Base-by-base conservation (phyloP, 2,888 invertebrate genomes). In the Tetragonisca angustula region DNA sequence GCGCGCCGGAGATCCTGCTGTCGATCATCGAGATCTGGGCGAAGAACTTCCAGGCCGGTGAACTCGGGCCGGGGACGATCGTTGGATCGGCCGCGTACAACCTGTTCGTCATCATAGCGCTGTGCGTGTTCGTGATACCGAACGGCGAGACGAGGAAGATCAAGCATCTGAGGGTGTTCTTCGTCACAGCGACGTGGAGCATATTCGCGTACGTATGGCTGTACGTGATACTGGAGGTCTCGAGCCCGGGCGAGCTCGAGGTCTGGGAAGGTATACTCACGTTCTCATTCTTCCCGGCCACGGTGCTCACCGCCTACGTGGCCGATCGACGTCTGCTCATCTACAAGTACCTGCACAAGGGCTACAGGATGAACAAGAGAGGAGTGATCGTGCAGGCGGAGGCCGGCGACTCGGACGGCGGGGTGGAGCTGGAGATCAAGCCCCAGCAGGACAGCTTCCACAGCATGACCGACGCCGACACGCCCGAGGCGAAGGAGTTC, bases 1-100 rank as follows among this genome's bases (percentile, higher is more conserved):
- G 99, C 91, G 99, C 99, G 3, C 99, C 99, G 0, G 99, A 99
- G 95, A 99, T 99, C 93, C 95, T 99, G 43, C 95, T 99, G 67
- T 99, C 99, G 21, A 98, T 99, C 90, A 99, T 99, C 93, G 99
- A 99, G 95, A 99, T 99, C 94, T 98, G 98, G 94, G 99, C 98
- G 64, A 98, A 98, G 94, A 97, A 98, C 93, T 99, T 99, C 94
- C 96, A 98, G 93, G 99, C 99, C 64, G 99, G 99, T 11, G 99
- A 99, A 82, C 95, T 99, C 78, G 99, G 99, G 24, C 99, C 99
- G 9, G 98, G 99, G 43, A 99, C 99, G 68, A 99, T 99, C 91
- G 99, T 99, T 76, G 99, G 99, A 65, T 98, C 98, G 15, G 99
- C 99, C 49, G 99, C 99, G 71, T 99, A 99, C 95, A 99, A 99